Base-by-base conservation (phyloP, 2,888 invertebrate species). In the Diogma glabrata region DNA sequence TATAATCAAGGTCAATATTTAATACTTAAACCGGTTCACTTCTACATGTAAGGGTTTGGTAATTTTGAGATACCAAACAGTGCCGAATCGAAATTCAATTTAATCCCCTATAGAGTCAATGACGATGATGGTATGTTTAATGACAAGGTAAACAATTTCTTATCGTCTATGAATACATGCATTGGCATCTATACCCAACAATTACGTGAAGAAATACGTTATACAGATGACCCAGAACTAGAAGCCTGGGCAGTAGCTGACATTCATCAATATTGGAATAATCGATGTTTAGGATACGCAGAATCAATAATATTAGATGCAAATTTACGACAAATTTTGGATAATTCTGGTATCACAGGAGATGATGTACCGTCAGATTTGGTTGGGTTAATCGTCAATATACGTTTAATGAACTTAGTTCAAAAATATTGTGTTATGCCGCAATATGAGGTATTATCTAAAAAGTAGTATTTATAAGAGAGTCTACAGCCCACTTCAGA, bases 341-440 rank as follows among this genome's bases (percentile, higher is more conserved):
- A 49, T 6, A 23, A 24, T 16, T 40, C 43, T 20, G 49, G 45
- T 7, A 30, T 52, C 30, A n/a, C 43, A 8, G 17, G 3, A 5
- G 30, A 10, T 2, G 45, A n/a, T 16, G 47, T 51, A 38, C 51
- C 51, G 17, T 33, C 46, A 16, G 51, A 51, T 22, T 45, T 46
- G 26, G 30, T 4, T 2, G 45, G 36, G 16, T 33, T 52, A 1
- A 30, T 45, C 33, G 33, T 52, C 17, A 52, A 52, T 49, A 30
- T 52, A 16, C 3, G 52, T 2, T 20, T 52, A 1, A 14, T 52
- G 19, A 49, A 49, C 23, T 28, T 36, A 6, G 46, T 52, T 20
- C 52, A 52, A 28, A 52, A 52, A 16, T 52, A 52, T 51, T 28
- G n/a, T n/a, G n/a, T n/a, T n/a, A n/a, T n/a, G n/a, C n/a, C n/a